phyloP scores from a whole-genome alignment of 2,113 vertebrate genomes.

The Hyperoodon ampullatus region DNA sequence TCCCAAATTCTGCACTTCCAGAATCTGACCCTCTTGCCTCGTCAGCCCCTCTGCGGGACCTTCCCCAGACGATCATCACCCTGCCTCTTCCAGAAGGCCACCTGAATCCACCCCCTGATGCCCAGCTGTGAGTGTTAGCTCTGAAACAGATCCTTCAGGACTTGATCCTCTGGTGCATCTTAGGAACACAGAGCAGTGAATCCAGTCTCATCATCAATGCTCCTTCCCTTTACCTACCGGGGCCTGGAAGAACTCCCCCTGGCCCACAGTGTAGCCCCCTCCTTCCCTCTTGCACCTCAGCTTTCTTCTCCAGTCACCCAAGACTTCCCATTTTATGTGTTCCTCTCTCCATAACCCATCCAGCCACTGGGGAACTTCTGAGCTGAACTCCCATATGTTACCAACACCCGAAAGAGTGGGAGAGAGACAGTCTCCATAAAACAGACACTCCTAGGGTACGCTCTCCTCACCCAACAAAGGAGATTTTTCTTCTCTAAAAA shows the following conservation, averaged over 20 bases:
- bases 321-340: neutral
- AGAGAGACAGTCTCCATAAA: neutral
- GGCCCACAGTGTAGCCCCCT: too few relatives aligned
- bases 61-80: neutral
- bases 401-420: neutral
- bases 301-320: neutral
- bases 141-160: neutral
- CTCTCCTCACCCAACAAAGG: neutral
- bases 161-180: neutral
- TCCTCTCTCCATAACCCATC: neutral
- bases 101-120: neutral
- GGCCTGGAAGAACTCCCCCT: neutral
- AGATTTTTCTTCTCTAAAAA: neutral
- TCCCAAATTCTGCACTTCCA: neutral
- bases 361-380: neutral
- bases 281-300: neutral
- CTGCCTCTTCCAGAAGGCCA: neutral
- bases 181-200: neutral
- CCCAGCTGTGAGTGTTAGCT: too few relatives aligned
- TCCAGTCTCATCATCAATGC: neutral
- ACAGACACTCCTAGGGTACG: neutral
- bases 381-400: neutral
- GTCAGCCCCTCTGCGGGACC: too few relatives aligned
- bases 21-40: neutral
- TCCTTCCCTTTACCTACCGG: neutral